These are phyloP conservation scores for Lycocerus yunnanus DNA, from an alignment of 2,888 invertebrate species.

Conservation along the genomic window DNA sequence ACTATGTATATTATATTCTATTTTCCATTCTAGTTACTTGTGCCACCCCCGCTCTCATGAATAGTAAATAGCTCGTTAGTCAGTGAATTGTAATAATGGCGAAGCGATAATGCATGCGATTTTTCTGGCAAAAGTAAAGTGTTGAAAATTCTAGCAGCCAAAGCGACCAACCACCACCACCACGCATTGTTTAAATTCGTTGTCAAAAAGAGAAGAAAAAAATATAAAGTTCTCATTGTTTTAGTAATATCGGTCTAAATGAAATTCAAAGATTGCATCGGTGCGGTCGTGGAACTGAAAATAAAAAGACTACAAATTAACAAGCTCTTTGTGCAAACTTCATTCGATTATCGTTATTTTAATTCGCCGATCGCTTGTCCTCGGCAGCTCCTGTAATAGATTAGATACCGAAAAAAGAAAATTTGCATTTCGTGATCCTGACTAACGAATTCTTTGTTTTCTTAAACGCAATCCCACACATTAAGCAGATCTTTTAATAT, in stretches of 20 bases:
- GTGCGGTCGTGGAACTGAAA: conserved; percentile 34
- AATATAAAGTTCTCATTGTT: conserved; percentile 25
- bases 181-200: background rate
- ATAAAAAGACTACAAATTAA: conserved; percentile 39
- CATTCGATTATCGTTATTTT: conserved; percentile 40
- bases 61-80: conserved; percentile 52
- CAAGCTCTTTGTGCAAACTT: conserved; percentile 42
- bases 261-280: conserved; percentile 36
- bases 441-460: conserved; percentile 32
- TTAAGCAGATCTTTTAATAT: conserved; percentile 13
- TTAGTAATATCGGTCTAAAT: conserved; percentile 28
- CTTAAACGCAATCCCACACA: conserved; percentile 27
- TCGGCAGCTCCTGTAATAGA: conserved; percentile 34
- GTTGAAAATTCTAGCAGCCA: background rate
- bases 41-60: conserved; percentile 50
- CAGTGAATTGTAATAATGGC: conserved; percentile 46
- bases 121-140: background rate
- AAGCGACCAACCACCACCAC: too few species aligned
- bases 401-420: conserved; percentile 37
- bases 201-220: conserved; percentile 3
- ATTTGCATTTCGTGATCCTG: conserved; percentile 41
- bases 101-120: conserved; percentile 1
- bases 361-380: conserved; percentile 38
- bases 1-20: background rate
- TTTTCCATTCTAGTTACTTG: conserved; percentile 22